phyloP scores from a whole-genome alignment of 2,888 invertebrate species.

The Lobophora halterata region DNA sequence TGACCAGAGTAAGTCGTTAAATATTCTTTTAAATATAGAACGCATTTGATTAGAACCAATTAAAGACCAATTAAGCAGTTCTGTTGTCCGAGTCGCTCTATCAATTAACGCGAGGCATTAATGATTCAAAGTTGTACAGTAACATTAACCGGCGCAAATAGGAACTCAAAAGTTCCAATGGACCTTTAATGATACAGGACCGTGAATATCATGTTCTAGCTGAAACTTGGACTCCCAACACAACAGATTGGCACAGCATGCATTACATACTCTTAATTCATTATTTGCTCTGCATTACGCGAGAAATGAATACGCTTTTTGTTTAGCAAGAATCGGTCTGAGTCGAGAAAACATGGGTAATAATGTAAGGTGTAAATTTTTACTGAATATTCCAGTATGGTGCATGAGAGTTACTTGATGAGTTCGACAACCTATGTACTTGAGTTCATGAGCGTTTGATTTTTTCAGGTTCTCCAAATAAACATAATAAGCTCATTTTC shows the following conservation, averaged over 20 bases:
- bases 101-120: conserved; percentile 65
- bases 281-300: too few relatives aligned
- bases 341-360: conserved; percentile 51
- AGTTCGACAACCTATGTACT: conserved; percentile 60
- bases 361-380: conserved; percentile 62
- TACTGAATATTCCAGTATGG: conserved; percentile 54
- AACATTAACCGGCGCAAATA: conserved; percentile 31
- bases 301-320: conserved; percentile 23
- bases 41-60: conserved; percentile 78
- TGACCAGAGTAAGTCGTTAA: conserved; percentile 54
- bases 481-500: conserved; percentile 15
- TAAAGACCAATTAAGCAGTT: conserved; percentile 74
- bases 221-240: too few relatives aligned
- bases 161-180: conserved; percentile 1
- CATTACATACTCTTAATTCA: too few relatives aligned
- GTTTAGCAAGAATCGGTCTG: conserved; percentile 54
- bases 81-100: conserved; percentile 61
- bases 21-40: conserved; percentile 78
- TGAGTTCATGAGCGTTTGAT: conserved; percentile 33
- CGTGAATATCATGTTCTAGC: too few relatives aligned
- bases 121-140: conserved; percentile 53
- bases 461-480: conserved; percentile 16
- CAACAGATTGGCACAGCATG: too few relatives aligned
- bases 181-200: too few relatives aligned
- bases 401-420: conserved; percentile 41